Conservation (phyloP, 2,888 invertebrate genomes). For the Anorthoa munda region DNA sequence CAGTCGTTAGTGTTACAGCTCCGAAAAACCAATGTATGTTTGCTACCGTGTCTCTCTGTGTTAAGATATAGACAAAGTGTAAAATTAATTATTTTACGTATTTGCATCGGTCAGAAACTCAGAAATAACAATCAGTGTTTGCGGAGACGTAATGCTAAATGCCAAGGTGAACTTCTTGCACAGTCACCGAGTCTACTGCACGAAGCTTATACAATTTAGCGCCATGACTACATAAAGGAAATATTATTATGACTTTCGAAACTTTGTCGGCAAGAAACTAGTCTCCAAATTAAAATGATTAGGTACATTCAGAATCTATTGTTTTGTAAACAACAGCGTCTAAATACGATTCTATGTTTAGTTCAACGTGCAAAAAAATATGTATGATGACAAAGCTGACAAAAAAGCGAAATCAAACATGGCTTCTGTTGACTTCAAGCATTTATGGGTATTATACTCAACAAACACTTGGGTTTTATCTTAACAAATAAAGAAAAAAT, state of each 20-base stretch:
- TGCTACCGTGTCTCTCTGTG: background rate
- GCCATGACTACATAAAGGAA: constrained; percentile 57
- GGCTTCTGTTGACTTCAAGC: background rate
- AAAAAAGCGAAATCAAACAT: constrained; percentile 17
- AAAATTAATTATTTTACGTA: constrained; percentile 45
- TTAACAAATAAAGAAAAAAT: constrained; percentile 6
- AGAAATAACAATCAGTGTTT: constrained; percentile 71
- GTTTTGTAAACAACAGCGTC: constrained; percentile 6
- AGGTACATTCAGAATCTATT: background rate
- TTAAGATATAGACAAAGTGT: constrained; percentile 8
- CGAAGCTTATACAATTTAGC: constrained; percentile 70
- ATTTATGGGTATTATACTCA: background rate
- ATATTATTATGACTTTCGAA: constrained; percentile 57
- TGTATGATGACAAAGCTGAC: background rate
- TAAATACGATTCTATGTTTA: background rate
- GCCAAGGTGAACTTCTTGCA: constrained; percentile 86
- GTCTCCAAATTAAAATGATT: constrained; percentile 6
- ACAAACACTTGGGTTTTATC: background rate
- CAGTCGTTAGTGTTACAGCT: background rate
- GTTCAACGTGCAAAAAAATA: background rate
- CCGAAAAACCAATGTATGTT: background rate
- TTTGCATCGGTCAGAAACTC: constrained; percentile 67
- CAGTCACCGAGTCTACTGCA: constrained; percentile 77
- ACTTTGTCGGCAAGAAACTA: constrained; percentile 24
- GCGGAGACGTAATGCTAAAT: constrained; percentile 80